Conservation (phyloP, 2,888 invertebrate species). For the Ramazzottius varieornatus region DNA sequence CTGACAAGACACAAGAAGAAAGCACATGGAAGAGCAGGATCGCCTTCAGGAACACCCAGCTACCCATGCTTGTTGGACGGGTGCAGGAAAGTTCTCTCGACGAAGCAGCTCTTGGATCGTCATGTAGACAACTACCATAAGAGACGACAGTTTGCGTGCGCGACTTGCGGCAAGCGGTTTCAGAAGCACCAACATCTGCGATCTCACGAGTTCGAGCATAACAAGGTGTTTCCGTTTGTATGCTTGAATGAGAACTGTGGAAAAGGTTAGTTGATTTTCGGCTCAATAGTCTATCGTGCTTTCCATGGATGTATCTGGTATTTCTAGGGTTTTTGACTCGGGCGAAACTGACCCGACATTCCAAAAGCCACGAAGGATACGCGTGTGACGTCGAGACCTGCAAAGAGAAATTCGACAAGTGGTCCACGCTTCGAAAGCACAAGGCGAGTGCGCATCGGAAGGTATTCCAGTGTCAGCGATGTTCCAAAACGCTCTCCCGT, state of each 20-base stretch:
- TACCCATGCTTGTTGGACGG: neutral
- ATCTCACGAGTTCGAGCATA: slow-evolving; percentile 11
- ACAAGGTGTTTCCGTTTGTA: neutral
- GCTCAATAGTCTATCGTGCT: too few species aligned
- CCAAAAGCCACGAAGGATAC: slow-evolving; percentile 14
- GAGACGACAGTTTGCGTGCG: slow-evolving; percentile 11
- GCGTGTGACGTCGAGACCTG: slow-evolving; percentile 12
- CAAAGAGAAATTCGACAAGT: slow-evolving; percentile 12
- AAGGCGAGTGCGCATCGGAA: slow-evolving; percentile 10
- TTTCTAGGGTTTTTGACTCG: slow-evolving; percentile 11
- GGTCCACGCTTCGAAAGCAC: slow-evolving; percentile 14
- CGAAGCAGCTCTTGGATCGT: neutral
- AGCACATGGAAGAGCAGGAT: slow-evolving; percentile 7
- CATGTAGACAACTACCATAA: neutral
- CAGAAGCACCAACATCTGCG: slow-evolving; percentile 14
- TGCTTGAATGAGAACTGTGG: slow-evolving; percentile 13
- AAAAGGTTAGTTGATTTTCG: too few species aligned
- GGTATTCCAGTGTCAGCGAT: neutral
- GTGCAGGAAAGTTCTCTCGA: neutral
- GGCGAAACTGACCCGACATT: slow-evolving; percentile 12
- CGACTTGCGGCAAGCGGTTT: slow-evolving; percentile 12
- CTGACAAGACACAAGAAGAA: slow-evolving; percentile 12
- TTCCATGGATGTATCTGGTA: too few species aligned
- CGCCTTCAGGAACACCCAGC: neutral
- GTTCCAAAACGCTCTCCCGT: neutral